A percentile compares a stretch with the other conserved stretches of the same genome.
phyloP scores from a whole-genome alignment of 2,797 vertebrate genomes.

The Lacerta agilis region DNA sequence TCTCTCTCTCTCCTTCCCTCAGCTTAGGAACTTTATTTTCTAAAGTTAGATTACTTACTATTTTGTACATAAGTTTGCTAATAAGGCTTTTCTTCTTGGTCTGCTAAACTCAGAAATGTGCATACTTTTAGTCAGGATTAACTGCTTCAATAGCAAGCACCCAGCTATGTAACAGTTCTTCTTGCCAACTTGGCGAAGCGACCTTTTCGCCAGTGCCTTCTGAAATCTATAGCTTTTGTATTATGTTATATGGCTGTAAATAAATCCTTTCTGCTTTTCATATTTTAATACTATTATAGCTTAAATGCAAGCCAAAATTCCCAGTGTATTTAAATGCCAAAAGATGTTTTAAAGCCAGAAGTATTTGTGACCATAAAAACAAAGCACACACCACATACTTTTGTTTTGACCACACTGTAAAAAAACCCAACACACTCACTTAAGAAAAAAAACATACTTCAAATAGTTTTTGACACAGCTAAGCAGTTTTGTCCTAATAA shows the following conservation, averaged over 20 bases:
- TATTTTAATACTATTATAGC: conserved; percentile 26
- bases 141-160: background rate
- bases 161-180: background rate
- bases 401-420: conserved; percentile 58
- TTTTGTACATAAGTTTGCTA: background rate
- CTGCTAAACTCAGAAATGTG: background rate
- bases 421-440: background rate
- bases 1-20: background rate
- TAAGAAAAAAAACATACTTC: conserved; percentile 67
- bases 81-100: background rate
- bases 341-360: conserved; percentile 44
- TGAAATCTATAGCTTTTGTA: background rate
- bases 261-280: conserved; percentile 4
- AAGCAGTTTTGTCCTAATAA: conserved; percentile 75
- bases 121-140: conserved; percentile 3
- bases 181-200: background rate
- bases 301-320: conserved; percentile 37
- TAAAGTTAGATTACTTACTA: background rate
- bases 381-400: conserved; percentile 32
- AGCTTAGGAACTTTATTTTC: background rate
- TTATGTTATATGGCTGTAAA: conserved; percentile 10
- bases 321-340: background rate
- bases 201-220: background rate
- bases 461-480: conserved; percentile 68
- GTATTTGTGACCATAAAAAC: conserved; percentile 62